These are phyloP conservation scores for Opisthograptis luteolata DNA, from an alignment of 2,888 invertebrate species.

Conservation along the genomic window DNA sequence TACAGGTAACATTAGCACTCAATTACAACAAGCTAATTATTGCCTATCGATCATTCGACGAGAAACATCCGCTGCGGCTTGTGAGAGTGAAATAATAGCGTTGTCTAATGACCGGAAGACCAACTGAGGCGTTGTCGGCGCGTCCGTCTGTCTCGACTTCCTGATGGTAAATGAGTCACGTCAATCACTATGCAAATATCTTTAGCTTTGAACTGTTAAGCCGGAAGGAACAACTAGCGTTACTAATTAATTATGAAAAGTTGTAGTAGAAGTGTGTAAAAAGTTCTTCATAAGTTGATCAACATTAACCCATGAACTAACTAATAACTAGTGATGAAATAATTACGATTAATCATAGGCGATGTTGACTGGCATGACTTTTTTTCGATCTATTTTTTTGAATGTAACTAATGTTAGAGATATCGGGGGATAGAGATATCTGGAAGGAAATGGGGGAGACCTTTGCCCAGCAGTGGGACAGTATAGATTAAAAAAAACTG, in stretches of 20 bases:
- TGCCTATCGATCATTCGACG: slow-evolving; percentile 29
- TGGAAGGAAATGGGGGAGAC: no score
- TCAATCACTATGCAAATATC: slow-evolving; percentile 34
- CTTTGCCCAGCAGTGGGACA: no score
- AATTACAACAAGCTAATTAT: slow-evolving; percentile 28
- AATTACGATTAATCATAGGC: no score
- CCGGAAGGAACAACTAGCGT: slow-evolving; percentile 5
- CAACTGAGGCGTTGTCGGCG: slow-evolving; percentile 19
- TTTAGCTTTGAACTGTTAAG: background rate
- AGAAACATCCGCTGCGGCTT: slow-evolving; percentile 28
- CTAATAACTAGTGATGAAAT: no score
- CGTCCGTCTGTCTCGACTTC: slow-evolving; percentile 31
- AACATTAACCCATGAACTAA: no score
- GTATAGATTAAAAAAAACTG: no score
- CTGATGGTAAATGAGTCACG: slow-evolving; percentile 36
- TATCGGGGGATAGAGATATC: no score
- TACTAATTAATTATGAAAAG: slow-evolving; percentile 10
- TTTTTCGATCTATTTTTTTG: no score
- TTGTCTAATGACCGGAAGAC: slow-evolving; percentile 39
- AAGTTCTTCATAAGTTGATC: no score
- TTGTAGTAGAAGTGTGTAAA: no score
- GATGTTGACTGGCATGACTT: no score
- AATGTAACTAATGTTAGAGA: no score
- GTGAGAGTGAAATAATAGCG: slow-evolving; percentile 35
- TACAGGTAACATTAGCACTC: slow-evolving; percentile 19